Evolutionary conservation across 2,888 invertebrate species (phyloP).

Genomic region (Napeogenes sylphis): DNA sequence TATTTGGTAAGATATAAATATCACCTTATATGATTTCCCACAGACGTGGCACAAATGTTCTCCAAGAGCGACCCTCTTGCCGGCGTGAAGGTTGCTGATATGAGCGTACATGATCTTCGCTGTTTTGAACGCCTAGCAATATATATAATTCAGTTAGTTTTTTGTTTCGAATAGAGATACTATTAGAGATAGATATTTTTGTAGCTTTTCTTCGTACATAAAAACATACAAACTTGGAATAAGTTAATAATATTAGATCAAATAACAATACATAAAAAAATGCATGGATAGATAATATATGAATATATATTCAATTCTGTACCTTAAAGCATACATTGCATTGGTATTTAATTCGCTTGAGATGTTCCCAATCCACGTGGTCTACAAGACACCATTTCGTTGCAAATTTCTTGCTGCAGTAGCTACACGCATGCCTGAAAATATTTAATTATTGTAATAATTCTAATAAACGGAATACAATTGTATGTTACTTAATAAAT

Average conservation of each 20-base stretch:
- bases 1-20: too few species aligned
- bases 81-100: slow-evolving; percentile 65
- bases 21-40: slow-evolving; percentile 65
- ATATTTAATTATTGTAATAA: neutral
- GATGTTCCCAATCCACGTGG: slow-evolving; percentile 69
- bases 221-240: too few species aligned
- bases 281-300: too few species aligned
- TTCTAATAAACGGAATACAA: neutral
- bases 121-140: slow-evolving; percentile 62
- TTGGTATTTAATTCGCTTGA: slow-evolving; percentile 64
- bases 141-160: too few species aligned
- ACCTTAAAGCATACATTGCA: slow-evolving; percentile 68
- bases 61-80: slow-evolving; percentile 52
- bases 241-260: too few species aligned
- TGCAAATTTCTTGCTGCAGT: slow-evolving; percentile 65
- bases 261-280: too few species aligned
- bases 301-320: slow-evolving; percentile 9
- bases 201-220: too few species aligned
- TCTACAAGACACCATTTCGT: slow-evolving; percentile 68
- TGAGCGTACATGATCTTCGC: slow-evolving; percentile 71
- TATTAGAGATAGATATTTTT: too few species aligned
- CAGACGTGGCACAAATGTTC: slow-evolving; percentile 68
- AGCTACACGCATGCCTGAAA: slow-evolving; percentile 63
- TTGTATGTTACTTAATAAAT: neutral
- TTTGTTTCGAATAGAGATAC: too few species aligned